Percentiles rank a stretch among this genome's conserved stretches.
Conservation (phyloP, 2,888 invertebrate genomes). For the Diplolepis rosae region DNA sequence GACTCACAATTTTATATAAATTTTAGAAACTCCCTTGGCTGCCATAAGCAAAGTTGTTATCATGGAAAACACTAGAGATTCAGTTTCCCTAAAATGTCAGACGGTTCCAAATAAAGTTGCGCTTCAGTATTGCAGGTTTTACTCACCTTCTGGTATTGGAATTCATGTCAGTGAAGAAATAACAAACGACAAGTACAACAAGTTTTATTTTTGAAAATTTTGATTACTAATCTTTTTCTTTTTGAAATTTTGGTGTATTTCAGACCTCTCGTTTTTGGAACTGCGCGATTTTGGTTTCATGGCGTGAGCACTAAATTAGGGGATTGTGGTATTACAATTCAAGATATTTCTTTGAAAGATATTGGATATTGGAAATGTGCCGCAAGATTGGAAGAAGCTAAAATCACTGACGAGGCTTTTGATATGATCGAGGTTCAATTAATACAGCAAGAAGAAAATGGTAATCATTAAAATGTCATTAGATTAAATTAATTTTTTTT, state of each 20-base stretch:
- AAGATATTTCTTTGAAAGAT: conserved; percentile 68
- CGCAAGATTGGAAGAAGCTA: conserved; percentile 48
- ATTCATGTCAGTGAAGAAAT: conserved; percentile 73
- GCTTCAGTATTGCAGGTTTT: conserved; percentile 75
- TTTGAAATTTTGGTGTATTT: conserved; percentile 19
- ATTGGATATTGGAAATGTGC: conserved; percentile 75
- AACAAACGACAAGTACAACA: conserved; percentile 71
- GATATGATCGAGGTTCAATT: conserved; percentile 33
- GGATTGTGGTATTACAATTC: conserved; percentile 75
- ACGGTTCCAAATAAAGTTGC: conserved; percentile 73
- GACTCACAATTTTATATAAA: neutral
- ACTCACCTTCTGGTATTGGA: conserved; percentile 72
- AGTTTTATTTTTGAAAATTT: neutral
- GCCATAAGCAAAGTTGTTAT: conserved; percentile 67
- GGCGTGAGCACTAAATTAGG: conserved; percentile 71
- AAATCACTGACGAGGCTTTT: conserved; percentile 28
- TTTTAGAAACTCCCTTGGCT: conserved; percentile 65
- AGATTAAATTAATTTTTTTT: neutral
- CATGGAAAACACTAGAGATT: conserved; percentile 56
- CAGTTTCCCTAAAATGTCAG: conserved; percentile 72
- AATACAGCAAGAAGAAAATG: neutral
- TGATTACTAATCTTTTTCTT: conserved; percentile 8
- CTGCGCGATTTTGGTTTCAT: conserved; percentile 74
- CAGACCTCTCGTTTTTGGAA: conserved; percentile 68
- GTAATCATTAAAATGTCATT: neutral